Base-by-base conservation (phyloP, 2,113 vertebrate genomes). In the Nerophis ophidion region DNA sequence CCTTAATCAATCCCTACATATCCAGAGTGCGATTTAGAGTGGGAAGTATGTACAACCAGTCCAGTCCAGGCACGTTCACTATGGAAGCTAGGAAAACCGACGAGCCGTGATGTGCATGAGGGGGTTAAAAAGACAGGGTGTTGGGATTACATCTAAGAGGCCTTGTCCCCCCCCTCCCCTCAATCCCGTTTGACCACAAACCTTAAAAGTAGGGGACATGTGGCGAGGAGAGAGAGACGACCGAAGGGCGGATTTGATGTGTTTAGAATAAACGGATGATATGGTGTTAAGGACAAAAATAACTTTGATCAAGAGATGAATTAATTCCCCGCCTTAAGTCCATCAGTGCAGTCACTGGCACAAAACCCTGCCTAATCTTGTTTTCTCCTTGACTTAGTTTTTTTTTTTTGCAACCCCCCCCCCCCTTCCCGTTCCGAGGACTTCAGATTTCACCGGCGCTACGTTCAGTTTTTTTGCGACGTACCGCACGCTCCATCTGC, bases 181-280 rank as follows among this genome's bases (percentile, higher is more conserved):
- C 81, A 85, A 86, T 85, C 81, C 75, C 61, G 81, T 86, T 74
- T 86, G 71, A 73, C 66, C 75, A 77, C 72, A 74, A 65, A 46
- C 42, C 67, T 66, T 65, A 58, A 74, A 78, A 73, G 50, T 51
- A 10, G 19, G 68, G 77, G 65, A 75, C 55, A 64, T 65, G 49
- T 55, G 62, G 65, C 48, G 58, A 61, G 46, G 46, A 26, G 56
- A 61, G 45, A 33, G 54, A 33, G 54, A 48, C 50, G 75, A 68
- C 51, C 64, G 60, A 67, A 2, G 61, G 66, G 50, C 51, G n/a
- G 36, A 69, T 9, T 26, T 61, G 63, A 71, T 54, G 72, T 46
- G 71, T 76, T 72, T 68, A 65, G 74, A 66, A 74, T 81, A 75
- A 80, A 79, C 44, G 70, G 77, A 82, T 85, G 62, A 75, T 61